Conservation (phyloP, 2,888 invertebrate species). For the Perdita meconis region DNA sequence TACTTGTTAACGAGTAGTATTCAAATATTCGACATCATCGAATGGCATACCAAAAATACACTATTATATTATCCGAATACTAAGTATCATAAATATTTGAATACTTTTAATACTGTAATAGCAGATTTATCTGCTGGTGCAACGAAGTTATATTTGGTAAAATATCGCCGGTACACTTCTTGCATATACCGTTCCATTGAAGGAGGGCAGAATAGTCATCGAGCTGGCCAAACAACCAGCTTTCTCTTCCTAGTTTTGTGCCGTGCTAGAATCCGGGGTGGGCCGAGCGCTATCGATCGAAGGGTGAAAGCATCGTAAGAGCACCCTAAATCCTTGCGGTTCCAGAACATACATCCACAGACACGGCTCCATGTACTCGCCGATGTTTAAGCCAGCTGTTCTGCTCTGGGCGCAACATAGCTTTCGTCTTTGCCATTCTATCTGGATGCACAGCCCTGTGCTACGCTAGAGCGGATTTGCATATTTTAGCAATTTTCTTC, state of each 20-base stretch:
- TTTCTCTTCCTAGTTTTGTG: constrained; percentile 22
- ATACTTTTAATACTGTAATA: too few species aligned
- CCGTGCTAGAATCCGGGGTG: constrained; percentile 36
- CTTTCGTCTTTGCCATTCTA: constrained; percentile 37
- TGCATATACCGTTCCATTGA: neutral
- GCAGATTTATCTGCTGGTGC: too few species aligned
- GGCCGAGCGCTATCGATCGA: constrained; percentile 49
- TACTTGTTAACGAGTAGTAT: neutral
- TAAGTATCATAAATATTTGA: too few species aligned
- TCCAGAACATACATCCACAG: constrained; percentile 22
- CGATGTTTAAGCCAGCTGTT: constrained; percentile 47
- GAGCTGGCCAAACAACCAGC: constrained; percentile 15
- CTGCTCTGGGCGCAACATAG: constrained; percentile 22
- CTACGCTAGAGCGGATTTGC: constrained; percentile 28
- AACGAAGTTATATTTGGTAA: too few species aligned
- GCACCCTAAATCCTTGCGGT: constrained; percentile 56
- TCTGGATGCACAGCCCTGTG: neutral
- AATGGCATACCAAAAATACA: too few species aligned
- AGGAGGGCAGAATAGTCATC: constrained; percentile 21
- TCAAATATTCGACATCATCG: too few species aligned
- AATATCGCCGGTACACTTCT: too few species aligned
- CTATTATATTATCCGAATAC: too few species aligned
- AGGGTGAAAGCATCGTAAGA: constrained; percentile 46
- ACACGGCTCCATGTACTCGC: neutral
- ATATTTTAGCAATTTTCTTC: constrained; percentile 38